phyloP scores from a whole-genome alignment of 1,140 invertebrate genomes.

The Aphelinus atriplicis region DNA sequence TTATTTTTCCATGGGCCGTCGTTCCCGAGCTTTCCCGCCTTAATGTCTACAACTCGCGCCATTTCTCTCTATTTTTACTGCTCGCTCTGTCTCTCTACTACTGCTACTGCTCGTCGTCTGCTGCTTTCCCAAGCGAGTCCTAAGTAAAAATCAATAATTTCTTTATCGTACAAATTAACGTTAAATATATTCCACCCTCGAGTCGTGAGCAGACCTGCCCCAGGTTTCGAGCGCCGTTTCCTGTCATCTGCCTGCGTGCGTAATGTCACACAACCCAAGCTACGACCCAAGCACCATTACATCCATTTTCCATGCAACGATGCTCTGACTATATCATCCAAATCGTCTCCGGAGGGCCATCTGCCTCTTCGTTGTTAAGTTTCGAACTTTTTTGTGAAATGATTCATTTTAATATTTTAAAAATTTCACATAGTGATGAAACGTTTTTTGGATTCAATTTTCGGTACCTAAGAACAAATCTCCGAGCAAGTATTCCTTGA shows the following conservation, averaged over 20 bases:
- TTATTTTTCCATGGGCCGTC: neutral
- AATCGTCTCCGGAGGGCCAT: neutral
- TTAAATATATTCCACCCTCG: slow-evolving; percentile 62
- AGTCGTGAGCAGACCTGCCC: neutral
- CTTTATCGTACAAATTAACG: slow-evolving; percentile 65
- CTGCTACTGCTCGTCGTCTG: slow-evolving; percentile 38
- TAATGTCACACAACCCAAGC: slow-evolving; percentile 11
- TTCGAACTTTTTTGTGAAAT: neutral
- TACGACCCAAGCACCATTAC: neutral
- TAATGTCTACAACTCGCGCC: slow-evolving; percentile 29
- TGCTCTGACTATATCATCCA: no score
- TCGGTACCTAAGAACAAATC: no score
- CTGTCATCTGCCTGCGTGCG: neutral
- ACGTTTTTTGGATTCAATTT: no score
- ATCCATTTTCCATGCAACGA: neutral
- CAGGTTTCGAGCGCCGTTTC: neutral
- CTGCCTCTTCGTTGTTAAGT: neutral
- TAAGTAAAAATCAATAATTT: slow-evolving; percentile 67
- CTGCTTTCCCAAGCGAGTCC: slow-evolving; percentile 55
- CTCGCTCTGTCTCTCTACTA: slow-evolving; percentile 39
- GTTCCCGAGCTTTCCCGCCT: neutral
- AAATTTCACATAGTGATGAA: no score
- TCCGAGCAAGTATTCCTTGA: no score
- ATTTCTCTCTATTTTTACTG: slow-evolving; percentile 36
- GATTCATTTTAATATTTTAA: no score